These are phyloP conservation scores for Parnassius orleans DNA, from an alignment of 2,888 invertebrate species.

Conservation along the genomic window DNA sequence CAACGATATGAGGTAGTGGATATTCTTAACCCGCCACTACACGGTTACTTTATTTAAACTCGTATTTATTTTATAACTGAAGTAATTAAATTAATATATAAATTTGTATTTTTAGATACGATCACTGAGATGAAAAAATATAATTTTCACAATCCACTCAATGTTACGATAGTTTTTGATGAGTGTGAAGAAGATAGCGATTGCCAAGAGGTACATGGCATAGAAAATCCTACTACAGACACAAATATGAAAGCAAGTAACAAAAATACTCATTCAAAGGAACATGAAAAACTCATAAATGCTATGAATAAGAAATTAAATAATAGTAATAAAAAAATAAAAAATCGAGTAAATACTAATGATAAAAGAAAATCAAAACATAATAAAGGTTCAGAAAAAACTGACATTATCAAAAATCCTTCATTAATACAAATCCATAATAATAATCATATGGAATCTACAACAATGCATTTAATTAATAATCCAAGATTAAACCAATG, in stretches of 20 bases:
- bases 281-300: neutral
- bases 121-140: constrained; percentile 18
- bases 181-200: constrained; percentile 11
- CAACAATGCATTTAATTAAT: neutral
- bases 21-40: too few species aligned
- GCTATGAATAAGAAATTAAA: too few species aligned
- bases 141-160: constrained; percentile 21
- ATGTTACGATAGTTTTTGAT: constrained; percentile 21
- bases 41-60: neutral
- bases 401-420: too few species aligned
- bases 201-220: neutral
- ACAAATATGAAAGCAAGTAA: neutral
- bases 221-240: neutral
- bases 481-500: too few species aligned
- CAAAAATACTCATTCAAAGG: neutral
- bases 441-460: neutral
- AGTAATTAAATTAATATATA: neutral
- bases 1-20: too few species aligned
- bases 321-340: too few species aligned
- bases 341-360: neutral
- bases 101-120: constrained; percentile 16
- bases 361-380: neutral
- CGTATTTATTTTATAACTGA: too few species aligned
- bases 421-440: neutral
- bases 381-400: neutral